Evolutionary conservation across 23 tunicate genomes (phyloP), one percentile per base, ranked within the genome.

Genomic region (Ascidia mentula): DNA sequence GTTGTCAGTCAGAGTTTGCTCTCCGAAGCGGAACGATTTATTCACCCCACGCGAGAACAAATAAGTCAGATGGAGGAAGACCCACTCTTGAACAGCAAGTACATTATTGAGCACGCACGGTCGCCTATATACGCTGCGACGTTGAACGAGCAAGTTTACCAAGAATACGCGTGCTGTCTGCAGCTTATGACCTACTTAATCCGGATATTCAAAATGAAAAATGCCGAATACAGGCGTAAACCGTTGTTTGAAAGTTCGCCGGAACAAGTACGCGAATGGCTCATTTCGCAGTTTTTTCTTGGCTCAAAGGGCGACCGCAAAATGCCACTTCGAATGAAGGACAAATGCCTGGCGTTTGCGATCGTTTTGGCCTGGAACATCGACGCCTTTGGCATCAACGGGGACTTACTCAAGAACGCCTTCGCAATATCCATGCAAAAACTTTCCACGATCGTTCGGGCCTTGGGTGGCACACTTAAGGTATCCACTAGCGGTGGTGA

Each of bases 321-420:
- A 46, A 61, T 84, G 46, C 79, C 96, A 33, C 33, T 18, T 0
- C 40, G 70, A 0, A 28, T 80, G 71, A 90, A 85, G 70, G 89
- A 84, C 70, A 69, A 75, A 69, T 36, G 76, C 18, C 77, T 85
- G 4, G 89, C 96, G 36, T 73, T 46, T n/a, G 89, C 82, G 6
- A 69, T 85, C 35, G 86, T 90, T 17, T 38, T 90, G 42, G 86
- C 89, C 13, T 90, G 96, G 96, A 85, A 90, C 70, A 70, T 90
- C 20, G 89, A 90, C 71, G 65, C 86, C 24, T 84, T 79, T 76
- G 32, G 28, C 32, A 31, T 59, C 40, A 81, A 85, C 59, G 45
- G 32, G 12, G 71, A 84, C 18, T 59, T 61, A 60, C 26, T 85
- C 32, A 38, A 72, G 33, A 82, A 74, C 36, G 82, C 87, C 6